Evolutionary conservation across 2,888 invertebrate species (phyloP).

Genomic region (Apomyelois bistriatella): DNA sequence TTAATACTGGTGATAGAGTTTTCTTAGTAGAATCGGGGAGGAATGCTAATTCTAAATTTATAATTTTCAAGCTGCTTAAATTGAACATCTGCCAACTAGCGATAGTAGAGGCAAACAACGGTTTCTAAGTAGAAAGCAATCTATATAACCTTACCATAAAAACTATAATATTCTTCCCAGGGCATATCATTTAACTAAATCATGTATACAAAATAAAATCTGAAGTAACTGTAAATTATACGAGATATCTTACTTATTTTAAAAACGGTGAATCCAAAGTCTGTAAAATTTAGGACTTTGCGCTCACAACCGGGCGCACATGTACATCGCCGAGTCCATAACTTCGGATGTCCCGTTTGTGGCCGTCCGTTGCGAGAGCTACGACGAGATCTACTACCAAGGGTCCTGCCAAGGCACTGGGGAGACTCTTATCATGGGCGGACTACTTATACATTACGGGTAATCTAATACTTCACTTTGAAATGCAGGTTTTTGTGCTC

Average conservation of each 20-base stretch:
- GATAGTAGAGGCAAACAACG: too few species aligned
- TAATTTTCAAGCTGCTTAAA: too few species aligned
- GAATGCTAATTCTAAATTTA: too few species aligned
- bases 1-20: too few species aligned
- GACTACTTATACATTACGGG: conserved; percentile 74
- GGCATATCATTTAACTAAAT: too few species aligned
- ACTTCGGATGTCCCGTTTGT: conserved; percentile 65
- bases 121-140: too few species aligned
- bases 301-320: conserved; percentile 76
- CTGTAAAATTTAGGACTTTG: conserved; percentile 56
- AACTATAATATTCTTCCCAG: too few species aligned
- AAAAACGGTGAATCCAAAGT: neutral
- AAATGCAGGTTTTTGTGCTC: conserved; percentile 69
- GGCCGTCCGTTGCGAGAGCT: conserved; percentile 64
- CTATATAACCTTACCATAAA: too few species aligned
- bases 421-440: conserved; percentile 73
- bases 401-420: conserved; percentile 70
- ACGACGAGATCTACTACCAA: conserved; percentile 65
- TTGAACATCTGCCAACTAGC: too few species aligned
- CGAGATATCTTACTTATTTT: too few species aligned
- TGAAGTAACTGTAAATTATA: too few species aligned
- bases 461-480: conserved; percentile 20
- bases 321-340: conserved; percentile 78
- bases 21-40: neutral
- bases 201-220: too few species aligned